phyloP scores from a whole-genome alignment of 2,888 invertebrate species.

The Trissolcus brochymenae region DNA sequence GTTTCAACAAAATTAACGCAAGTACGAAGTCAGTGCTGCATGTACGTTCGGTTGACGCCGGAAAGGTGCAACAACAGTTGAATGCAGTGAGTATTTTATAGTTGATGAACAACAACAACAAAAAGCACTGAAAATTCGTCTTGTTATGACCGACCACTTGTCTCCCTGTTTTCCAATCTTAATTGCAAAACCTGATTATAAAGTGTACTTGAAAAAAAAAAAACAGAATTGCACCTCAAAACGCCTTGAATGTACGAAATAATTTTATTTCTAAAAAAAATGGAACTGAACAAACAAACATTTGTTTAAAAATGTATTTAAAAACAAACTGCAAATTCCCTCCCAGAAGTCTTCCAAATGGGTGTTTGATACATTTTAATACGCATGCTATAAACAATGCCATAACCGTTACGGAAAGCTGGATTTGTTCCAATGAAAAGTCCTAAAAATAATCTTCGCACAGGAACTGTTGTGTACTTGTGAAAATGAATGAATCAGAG shows the following conservation, averaged over 20 bases:
- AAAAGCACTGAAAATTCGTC: slow-evolving; percentile 2
- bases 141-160: neutral
- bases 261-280: no score
- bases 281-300: neutral
- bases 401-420: no score
- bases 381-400: neutral
- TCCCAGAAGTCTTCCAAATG: neutral
- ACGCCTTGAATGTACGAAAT: no score
- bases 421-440: no score
- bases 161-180: neutral
- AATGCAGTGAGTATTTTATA: slow-evolving; percentile 78
- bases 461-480: no score
- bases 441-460: no score
- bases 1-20: slow-evolving; percentile 86
- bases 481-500: no score
- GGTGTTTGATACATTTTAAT: neutral
- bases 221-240: no score
- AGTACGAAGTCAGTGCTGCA: slow-evolving; percentile 83
- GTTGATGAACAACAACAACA: slow-evolving; percentile 10
- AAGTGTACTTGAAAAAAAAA: no score
- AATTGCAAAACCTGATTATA: neutral
- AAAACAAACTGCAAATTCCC: neutral
- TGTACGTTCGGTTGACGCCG: slow-evolving; percentile 82
- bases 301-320: neutral
- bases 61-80: slow-evolving; percentile 83